Evolutionary conservation across 2,797 vertebrate species (phyloP), one percentile per base, ranked within the genome.

Genomic region (Neosalanx taihuensis): DNA sequence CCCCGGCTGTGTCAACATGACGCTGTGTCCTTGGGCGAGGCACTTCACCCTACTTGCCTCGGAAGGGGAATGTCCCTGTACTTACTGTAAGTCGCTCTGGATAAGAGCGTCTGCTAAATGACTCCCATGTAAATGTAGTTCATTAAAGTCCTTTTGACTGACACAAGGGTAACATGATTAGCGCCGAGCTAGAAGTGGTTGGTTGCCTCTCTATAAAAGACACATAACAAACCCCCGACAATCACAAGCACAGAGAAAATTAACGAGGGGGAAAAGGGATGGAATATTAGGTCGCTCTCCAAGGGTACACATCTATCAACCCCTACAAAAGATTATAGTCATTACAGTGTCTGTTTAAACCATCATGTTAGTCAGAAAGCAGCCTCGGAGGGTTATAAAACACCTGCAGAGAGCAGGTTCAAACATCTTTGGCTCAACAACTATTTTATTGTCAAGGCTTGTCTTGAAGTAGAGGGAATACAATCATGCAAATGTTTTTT

Each of bases 401-500:
- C 58, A 60, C 58, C 58, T 60, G 58, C 58, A 26, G 17, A 20
- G 23, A 35, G 58, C 65, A 33, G 53, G 65, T 31, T 67, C 26
- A 53, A 67, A 67, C 65, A 67, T 53, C 65, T 67, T n/a, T 31
- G 65, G 51, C 49, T 18, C 46, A 53, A 67, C 65, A 67, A 18
- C 46, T 29, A 31, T 67, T 26, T 56, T 15, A 67, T 53, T 56
- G 65, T 67, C 65, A 53, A 67, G 65, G 31, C 56, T 46, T 60
- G 65, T 53, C 65, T 67, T 2, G 51, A 56, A 15, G 49, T 51
- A 12, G 9, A 7, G 30, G 61, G 18, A 31, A 63, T 5, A 46
- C 13, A 26, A 26, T 23, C 23, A 66, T 51, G 15, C 4, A 29
- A 26, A 63, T 63, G 4, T 46, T 46, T 46, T 46, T 46, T 26